Conservation (phyloP, 2,888 invertebrate genomes). For the Drepanosiphum platanoidis region DNA sequence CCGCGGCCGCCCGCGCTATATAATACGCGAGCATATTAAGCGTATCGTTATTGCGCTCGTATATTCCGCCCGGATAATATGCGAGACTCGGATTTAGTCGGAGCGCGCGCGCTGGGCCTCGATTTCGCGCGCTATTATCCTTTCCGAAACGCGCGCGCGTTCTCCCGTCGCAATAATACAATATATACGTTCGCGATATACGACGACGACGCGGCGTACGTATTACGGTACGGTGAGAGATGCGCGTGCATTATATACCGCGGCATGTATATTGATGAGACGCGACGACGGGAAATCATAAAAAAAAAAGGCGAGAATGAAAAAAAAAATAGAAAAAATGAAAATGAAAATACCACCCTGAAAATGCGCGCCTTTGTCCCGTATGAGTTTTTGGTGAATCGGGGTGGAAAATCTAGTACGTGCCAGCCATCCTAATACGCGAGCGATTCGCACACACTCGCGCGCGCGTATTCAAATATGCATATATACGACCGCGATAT, state of each 20-base stretch:
- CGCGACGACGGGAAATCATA: not conserved
- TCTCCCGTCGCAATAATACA: too few species aligned
- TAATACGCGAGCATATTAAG: not conserved
- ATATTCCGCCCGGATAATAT: not conserved
- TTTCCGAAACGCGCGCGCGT: too few species aligned
- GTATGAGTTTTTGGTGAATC: slow-evolving; percentile 32
- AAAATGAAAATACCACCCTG: slow-evolving; percentile 6
- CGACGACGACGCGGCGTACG: not conserved
- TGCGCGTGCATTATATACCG: slow-evolving; percentile 6
- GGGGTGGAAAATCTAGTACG: slow-evolving; percentile 56
- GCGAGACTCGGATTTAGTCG: too few species aligned
- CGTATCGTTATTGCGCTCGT: not conserved
- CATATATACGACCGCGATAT: not conserved
- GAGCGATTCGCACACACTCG: not conserved
- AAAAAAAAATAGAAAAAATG: slow-evolving; percentile 12
- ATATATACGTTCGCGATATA: too few species aligned
- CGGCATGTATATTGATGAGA: slow-evolving; percentile 50
- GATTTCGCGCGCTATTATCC: too few species aligned
- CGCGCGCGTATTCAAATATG: not conserved
- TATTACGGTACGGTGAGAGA: not conserved
- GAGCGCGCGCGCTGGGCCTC: not conserved
- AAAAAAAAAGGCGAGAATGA: not conserved
- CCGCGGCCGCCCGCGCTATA: not conserved
- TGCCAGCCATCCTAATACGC: slow-evolving; percentile 43
- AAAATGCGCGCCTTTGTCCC: slow-evolving; percentile 8